Base-by-base conservation (phyloP, 2,113 vertebrate genomes). In the Corythoichthys intestinalis region DNA sequence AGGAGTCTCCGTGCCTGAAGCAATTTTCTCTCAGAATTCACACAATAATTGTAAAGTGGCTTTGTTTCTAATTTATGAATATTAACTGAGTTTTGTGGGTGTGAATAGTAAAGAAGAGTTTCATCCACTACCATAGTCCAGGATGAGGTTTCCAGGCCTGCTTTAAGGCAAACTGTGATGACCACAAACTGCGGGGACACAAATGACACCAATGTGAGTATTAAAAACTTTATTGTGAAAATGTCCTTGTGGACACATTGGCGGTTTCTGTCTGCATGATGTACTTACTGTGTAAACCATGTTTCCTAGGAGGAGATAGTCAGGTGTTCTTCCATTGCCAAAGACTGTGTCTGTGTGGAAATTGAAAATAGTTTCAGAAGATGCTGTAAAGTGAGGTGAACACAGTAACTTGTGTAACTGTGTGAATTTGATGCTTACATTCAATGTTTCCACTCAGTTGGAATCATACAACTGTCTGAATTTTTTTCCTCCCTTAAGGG, bases 131-230 rank as follows among this genome's bases (percentile, higher is more conserved):
- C 97, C 94, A 93, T 93, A 34, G 97, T 98, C 97, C 97, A 99
- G 4, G 97, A 97, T 0, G 97, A 96, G 0, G 97, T 99, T 85
- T 98, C 97, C 47, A 98, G 86, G 64, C 97, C 97, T 41, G 97
- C 97, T 92, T 99, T 99, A 78, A 99, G 91, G 91, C 97, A 99
- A 75, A 99, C 97, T n/a, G 97, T 99, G 89, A 98, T 96, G 84
- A 99, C 97, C 77, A 99, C 97, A 92, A 96, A 99, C 97, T 99
- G 78, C 8, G 67, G 58, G 85, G 79, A 78, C 49, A 86, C 67
- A 86, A 82, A 78, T 60, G 13, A 90, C 3, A 73, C 1, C 8
- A 47, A 79, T 17, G 50, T 66, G 47, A 56, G 20, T 44, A 12
- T 28, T 28, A 28, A 28, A 28, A 1, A 64, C 20, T 44, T n/a